Base-by-base conservation (phyloP, 2,113 vertebrate species). In the Dasypus novemcinctus region DNA sequence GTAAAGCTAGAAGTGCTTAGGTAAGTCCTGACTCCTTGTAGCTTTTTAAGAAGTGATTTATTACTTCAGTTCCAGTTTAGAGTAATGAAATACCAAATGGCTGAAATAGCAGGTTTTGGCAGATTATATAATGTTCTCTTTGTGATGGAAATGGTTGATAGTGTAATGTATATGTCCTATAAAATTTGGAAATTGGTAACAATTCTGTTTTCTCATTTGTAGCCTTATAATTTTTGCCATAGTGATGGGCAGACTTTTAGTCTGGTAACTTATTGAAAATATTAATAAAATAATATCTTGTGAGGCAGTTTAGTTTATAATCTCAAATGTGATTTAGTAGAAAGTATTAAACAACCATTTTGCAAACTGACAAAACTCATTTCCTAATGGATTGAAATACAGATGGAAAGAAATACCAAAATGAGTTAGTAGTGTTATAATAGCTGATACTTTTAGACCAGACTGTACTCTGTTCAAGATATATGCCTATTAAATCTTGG, bases 331-430 rank as follows among this genome's bases (percentile, higher is more conserved):
- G 33, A 96, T 97, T 97, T 95, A 97, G 71, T 91, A 89, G 81
- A 80, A 96, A 97, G 92, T 85, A 96, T 95, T 69, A 93, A 93
- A 83, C n/a, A 95, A 63, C 36, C 78, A 79, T 96, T 96, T 95
- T 95, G 79, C 87, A 96, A 92, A 97, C 87, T 93, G 91, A 61
- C 79, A 81, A n/a, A 97, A 94, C 83, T 97, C 81, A 75, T 74
- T 97, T 96, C 97, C 95, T 97, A 95, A 75, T 97, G 59, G 78
- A 21, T 11, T 97, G 93, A 92, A 96, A 91, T 97, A 86, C 57
- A 94, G 90, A 93, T 90, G 88, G 95, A 93, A 96, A 83, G 68
- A 85, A 89, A 88, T 91, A 86, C 43, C 59, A 89, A 10, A 31
- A 91, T 68, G 80, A 38, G 81, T 93, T 95, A 88, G 93, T 92